These are phyloP conservation scores for Plecturocebus donacophilus DNA, from an alignment of 2,113 vertebrate species.

Conservation along the genomic window DNA sequence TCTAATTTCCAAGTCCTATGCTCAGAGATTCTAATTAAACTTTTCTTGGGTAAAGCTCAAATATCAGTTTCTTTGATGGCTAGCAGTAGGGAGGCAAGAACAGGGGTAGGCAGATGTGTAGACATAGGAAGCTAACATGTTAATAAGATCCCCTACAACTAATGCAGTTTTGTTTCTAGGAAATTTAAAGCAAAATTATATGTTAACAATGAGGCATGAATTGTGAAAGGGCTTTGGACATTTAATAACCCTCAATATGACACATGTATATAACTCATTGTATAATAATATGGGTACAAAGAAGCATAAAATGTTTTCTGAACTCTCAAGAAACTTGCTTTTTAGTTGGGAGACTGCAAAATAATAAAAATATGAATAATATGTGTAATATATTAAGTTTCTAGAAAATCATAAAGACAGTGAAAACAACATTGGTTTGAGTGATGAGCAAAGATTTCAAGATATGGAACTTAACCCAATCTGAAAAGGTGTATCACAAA, in stretches of 20 bases:
- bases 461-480: neutral
- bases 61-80: neutral
- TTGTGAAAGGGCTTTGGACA: neutral
- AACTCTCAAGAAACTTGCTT: neutral
- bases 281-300: neutral
- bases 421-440: neutral
- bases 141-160: neutral
- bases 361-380: neutral
- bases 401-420: neutral
- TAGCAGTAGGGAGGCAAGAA: neutral
- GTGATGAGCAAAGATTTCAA: neutral
- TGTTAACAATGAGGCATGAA: neutral
- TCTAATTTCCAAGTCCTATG: neutral
- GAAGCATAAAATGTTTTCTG: neutral
- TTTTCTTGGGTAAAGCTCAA: neutral
- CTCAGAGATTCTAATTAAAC: neutral
- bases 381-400: neutral
- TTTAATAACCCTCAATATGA: neutral
- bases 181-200: neutral
- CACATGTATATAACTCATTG: neutral
- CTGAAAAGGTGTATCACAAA: neutral
- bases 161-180: neutral
- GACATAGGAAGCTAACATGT: neutral
- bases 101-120: neutral
- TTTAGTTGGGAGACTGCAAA: neutral